These are phyloP conservation scores for Microctonus brassicae DNA, from an alignment of 2,888 invertebrate species.

Conservation along the genomic window DNA sequence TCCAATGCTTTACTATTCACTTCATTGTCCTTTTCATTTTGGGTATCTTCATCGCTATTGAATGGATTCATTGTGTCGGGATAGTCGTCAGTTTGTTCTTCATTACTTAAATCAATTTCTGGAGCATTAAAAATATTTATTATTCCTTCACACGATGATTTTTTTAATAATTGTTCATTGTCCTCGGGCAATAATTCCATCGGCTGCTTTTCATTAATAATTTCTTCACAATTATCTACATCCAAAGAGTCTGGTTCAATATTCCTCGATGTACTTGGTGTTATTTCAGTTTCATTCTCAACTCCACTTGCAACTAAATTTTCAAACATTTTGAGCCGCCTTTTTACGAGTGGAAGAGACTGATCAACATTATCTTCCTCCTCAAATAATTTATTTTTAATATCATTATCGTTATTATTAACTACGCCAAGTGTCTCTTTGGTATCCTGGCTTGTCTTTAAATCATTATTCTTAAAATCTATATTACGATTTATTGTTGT, in stretches of 20 bases:
- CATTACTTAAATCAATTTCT: slow-evolving; percentile 49
- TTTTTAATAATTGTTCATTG: slow-evolving; percentile 2
- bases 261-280: not conserved
- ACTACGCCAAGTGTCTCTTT: slow-evolving; percentile 55
- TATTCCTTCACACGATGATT: slow-evolving; percentile 16
- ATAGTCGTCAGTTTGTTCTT: slow-evolving; percentile 71
- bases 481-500: slow-evolving; percentile 23
- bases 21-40: too few species aligned
- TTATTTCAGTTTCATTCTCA: not conserved
- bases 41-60: slow-evolving; percentile 78
- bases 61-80: slow-evolving; percentile 89
- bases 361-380: slow-evolving; percentile 7
- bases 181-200: not conserved
- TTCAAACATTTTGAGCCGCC: slow-evolving; percentile 59
- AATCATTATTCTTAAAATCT: slow-evolving; percentile 34
- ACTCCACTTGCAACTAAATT: slow-evolving; percentile 4
- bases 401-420: slow-evolving; percentile 30
- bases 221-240: not conserved
- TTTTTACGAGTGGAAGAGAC: slow-evolving; percentile 58
- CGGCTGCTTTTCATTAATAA: not conserved
- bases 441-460: slow-evolving; percentile 52
- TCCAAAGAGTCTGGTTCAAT: slow-evolving; percentile 29
- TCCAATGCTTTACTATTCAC: too few species aligned
- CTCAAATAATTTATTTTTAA: not conserved
- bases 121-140: slow-evolving; percentile 41